These are phyloP conservation scores for Carassius auratus DNA, from an alignment of 2,113 vertebrate species.

Conservation along the genomic window DNA sequence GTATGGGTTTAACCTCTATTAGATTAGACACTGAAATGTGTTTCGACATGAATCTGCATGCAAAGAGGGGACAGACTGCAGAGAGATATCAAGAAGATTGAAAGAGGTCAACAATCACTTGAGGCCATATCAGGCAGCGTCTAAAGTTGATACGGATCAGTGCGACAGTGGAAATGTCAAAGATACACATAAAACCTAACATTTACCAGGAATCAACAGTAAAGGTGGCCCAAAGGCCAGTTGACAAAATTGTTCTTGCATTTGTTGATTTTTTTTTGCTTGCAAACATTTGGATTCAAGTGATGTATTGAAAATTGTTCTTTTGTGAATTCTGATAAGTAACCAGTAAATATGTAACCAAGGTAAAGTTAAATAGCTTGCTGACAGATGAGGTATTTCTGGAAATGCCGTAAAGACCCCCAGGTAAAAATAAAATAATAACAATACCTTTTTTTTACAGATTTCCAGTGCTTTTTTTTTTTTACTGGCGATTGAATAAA, in stretches of 20 bases:
- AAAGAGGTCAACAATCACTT: not conserved
- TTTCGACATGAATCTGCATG: conserved; percentile 27
- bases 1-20: not conserved
- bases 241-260: not conserved
- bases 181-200: not conserved
- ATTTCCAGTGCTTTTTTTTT: too few species aligned
- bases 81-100: not conserved
- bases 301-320: too few species aligned
- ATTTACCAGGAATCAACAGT: not conserved
- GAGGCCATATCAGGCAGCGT: not conserved
- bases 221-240: not conserved
- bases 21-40: not conserved
- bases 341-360: too few species aligned
- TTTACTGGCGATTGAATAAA: too few species aligned
- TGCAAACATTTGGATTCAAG: too few species aligned
- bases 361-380: too few species aligned
- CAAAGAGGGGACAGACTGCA: conserved; percentile 4
- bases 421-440: too few species aligned
- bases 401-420: too few species aligned
- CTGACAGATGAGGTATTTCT: too few species aligned
- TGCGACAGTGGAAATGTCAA: not conserved
- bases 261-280: not conserved
- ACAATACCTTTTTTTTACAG: too few species aligned
- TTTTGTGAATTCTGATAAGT: too few species aligned
- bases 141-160: conserved; percentile 8